Percentiles rank a stretch among this genome's conserved stretches.
Evolutionary conservation across 2,888 invertebrate genomes (phyloP).

Genomic region (Nebria salina): DNA sequence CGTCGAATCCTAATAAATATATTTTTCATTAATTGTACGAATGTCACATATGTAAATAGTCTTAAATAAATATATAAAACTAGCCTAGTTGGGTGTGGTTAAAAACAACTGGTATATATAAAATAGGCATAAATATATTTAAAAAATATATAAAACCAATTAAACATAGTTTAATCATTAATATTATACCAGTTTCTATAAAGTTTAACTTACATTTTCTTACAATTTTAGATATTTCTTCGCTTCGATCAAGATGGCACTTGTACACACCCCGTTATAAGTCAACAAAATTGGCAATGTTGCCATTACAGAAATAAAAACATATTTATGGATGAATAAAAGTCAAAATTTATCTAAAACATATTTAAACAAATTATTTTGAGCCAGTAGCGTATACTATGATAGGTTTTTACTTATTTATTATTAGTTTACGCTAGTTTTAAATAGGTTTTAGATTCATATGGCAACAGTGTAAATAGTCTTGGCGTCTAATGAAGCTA

Average conservation of each 20-base stretch:
- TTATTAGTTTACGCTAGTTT: too few species aligned
- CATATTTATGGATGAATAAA: neutral
- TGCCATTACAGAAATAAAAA: neutral
- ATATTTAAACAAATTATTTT: too few species aligned
- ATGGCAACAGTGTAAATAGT: neutral
- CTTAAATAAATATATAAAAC: neutral
- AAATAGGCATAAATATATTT: neutral
- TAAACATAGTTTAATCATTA: neutral
- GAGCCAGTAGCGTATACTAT: too few species aligned
- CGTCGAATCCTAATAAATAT: too few species aligned
- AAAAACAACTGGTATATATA: neutral
- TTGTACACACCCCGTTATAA: constrained; percentile 16
- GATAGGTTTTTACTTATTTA: too few species aligned
- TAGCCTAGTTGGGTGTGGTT: constrained; percentile 8
- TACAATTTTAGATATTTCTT: neutral
- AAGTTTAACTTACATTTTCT: constrained; percentile 13
- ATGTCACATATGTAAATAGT: neutral
- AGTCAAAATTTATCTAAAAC: neutral
- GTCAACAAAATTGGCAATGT: constrained; percentile 8
- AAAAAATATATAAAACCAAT: neutral
- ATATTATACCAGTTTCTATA: neutral
- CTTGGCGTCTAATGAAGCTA: neutral
- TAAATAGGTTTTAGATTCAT: neutral
- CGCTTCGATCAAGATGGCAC: constrained; percentile 11
- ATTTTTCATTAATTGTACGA: too few species aligned